Base-by-base conservation (phyloP, 2,797 vertebrate genomes). In the Uromys caudimaculatus region DNA sequence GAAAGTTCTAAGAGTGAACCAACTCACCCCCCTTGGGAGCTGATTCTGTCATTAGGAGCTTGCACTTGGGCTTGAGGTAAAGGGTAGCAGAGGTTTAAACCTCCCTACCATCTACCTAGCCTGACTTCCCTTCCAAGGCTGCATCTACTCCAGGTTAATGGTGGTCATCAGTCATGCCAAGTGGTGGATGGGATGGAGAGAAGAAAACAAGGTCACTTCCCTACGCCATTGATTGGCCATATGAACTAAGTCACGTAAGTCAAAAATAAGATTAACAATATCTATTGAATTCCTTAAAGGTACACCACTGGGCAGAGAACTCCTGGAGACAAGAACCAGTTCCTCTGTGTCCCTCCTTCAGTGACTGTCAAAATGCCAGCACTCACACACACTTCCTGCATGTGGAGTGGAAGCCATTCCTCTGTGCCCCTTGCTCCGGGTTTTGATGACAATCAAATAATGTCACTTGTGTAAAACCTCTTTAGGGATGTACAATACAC, bases 401-500 rank as follows among this genome's bases (percentile, higher is more conserved):
- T 56, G 5, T 94, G 69, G 56, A 79, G 64, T 75, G 83, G 83
- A 52, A 41, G 60, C 75, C 47, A 75, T 91, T 82, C 60, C 79
- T 62, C 35, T 29, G 75, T 84, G 83, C 17, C 86, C 52, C n/a
- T 41, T 41, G 16, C 27, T 0, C 73, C 87, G 76, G 75, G 19
- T 79, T 89, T 79, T 91, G 50, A 90, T 56, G 52, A 91, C 62
- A 78, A 62, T 62, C 44, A 90, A 64, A 86, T 92, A 44, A 90
- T 17, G 32, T 21, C 81, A 90, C 86, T 87, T 64, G n/a, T 89
- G 44, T 52, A 52, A 96, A 92, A 93, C 78, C 16, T 89, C 92
- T 90, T 91, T 88, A 76, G 56, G 64, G 32, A 32, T 91, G 38
- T 88, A 90, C 82, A 93, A 95, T 44, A 32, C 50, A n/a, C 19